These are phyloP conservation scores for Lasioglossum vierecki DNA, from an alignment of 2,888 invertebrate genomes.

Conservation along the genomic window DNA sequence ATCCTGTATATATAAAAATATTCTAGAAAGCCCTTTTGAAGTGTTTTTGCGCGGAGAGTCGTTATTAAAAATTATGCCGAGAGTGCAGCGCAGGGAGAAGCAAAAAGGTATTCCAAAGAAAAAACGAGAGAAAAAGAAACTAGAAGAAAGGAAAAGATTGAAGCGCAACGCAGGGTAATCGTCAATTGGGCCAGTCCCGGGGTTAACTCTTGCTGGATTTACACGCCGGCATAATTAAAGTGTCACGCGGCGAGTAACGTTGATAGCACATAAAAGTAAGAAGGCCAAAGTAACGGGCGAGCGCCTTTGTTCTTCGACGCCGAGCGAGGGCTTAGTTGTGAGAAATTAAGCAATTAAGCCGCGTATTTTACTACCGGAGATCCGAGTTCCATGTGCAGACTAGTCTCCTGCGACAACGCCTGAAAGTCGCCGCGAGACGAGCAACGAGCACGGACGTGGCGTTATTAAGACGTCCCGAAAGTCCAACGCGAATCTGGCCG, in stretches of 20 bases:
- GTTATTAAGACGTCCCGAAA: conserved; percentile 64
- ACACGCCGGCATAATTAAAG: conserved; percentile 82
- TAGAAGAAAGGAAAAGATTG: not conserved
- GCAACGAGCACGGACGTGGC: conserved; percentile 56
- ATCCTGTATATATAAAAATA: not conserved
- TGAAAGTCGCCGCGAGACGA: conserved; percentile 43
- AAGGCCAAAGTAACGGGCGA: conserved; percentile 75
- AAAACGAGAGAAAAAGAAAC: not conserved
- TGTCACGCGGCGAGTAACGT: conserved; percentile 81
- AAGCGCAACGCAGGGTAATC: conserved; percentile 35
- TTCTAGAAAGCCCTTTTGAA: not conserved
- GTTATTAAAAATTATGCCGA: not conserved
- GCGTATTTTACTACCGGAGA: conserved; percentile 76
- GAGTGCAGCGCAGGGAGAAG: not conserved
- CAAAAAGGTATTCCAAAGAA: not conserved
- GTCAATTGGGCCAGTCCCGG: conserved; percentile 44
- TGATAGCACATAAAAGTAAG: conserved; percentile 79
- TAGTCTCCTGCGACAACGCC: conserved; percentile 59
- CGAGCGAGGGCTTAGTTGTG: conserved; percentile 72
- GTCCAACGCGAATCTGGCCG: not conserved
- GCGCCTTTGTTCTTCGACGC: conserved; percentile 75
- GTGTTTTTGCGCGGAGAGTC: not conserved
- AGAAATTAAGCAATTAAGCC: conserved; percentile 83
- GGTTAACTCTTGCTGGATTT: conserved; percentile 73
- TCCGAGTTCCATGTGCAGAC: conserved; percentile 71